These are phyloP conservation scores for Prosapia bicincta DNA, from an alignment of 2,888 invertebrate species.

Conservation along the genomic window DNA sequence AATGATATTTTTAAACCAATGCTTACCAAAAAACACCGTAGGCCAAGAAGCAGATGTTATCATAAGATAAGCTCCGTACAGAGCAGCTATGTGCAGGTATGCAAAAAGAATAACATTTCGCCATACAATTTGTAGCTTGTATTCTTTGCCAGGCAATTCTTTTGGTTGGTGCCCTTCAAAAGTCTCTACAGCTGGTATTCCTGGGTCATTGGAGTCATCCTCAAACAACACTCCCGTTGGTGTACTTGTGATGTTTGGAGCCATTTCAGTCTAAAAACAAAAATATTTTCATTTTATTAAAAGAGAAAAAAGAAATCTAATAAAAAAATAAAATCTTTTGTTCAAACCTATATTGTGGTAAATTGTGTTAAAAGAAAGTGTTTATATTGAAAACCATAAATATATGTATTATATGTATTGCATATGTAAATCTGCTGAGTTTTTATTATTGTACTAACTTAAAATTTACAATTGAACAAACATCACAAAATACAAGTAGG, in stretches of 20 bases:
- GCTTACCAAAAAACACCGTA: conserved; percentile 70
- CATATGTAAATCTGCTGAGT: too few relatives aligned
- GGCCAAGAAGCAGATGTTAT: conserved; percentile 69
- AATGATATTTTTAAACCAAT: too few relatives aligned
- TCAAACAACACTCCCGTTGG: conserved; percentile 48
- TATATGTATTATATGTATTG: too few relatives aligned
- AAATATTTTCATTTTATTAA: background rate
- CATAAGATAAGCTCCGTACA: conserved; percentile 72
- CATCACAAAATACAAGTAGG: too few relatives aligned
- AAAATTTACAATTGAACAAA: too few relatives aligned
- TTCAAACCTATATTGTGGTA: too few relatives aligned
- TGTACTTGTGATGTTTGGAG: conserved; percentile 48
- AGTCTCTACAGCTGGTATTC: conserved; percentile 23
- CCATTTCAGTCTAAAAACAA: conserved; percentile 43
- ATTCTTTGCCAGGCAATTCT: conserved; percentile 30
- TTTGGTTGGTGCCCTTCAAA: conserved; percentile 29
- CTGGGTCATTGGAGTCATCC: conserved; percentile 39
- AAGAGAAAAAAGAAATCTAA: background rate
- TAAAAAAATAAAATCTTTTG: too few relatives aligned
- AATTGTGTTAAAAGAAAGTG: too few relatives aligned
- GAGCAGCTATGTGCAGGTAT: conserved; percentile 69
- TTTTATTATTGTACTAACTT: too few relatives aligned
- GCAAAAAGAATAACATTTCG: conserved; percentile 75
- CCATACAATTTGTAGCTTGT: conserved; percentile 62
- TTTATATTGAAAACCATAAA: too few relatives aligned